Base-by-base conservation (phyloP, 2,888 invertebrate genomes). In the Amblyteles armatorius region DNA sequence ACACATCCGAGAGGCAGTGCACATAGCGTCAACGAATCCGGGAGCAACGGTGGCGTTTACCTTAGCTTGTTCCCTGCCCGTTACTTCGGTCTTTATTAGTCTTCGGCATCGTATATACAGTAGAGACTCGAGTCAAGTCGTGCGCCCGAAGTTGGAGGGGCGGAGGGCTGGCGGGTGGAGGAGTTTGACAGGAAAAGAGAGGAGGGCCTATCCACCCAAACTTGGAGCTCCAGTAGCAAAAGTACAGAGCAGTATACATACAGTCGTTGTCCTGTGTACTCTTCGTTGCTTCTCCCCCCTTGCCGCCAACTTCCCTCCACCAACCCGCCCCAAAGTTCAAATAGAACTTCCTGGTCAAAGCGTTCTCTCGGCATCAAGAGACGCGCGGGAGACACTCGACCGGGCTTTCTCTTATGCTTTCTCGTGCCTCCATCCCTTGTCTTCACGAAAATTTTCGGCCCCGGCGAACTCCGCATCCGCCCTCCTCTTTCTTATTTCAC, bases 11-110 rank as follows among this genome's bases (percentile, higher is more conserved):
- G 78, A 80, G 40, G 74, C 74, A 67, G 73, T 83, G 77, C 76
- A 9, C 52, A 55, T 19, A 55, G 19, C 55, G 2, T 55, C 55
- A 55, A 55, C 55, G 57, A 26, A 22, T 57, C 4, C 57, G 11
- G 26, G 13, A 26, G 26, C 13, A 26, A 71, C 71, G 76, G 22
- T 19, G 68, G 55, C 76, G 82, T 84, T 86, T 84, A 83, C 79
- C 84, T 85, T 77, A 22, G 69, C 65, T 79, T 40, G 60, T 78
- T 79, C 48, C 67, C 80, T 67, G 82, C 79, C n/a, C 26, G 85
- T 79, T 79, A 78, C 83, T 86, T 50, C 77, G 72, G 84, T 85
- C 88, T 90, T 90, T 90, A 90, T 91, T 90, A 89, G 88, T 89
- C 87, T 89, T 89, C 78, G 73, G 84, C 83, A 50, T 86, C 77